Percentiles rank a stretch among this genome's conserved stretches.
phyloP scores from a whole-genome alignment of 2,888 invertebrate genomes.

The Macrophya annulata region DNA sequence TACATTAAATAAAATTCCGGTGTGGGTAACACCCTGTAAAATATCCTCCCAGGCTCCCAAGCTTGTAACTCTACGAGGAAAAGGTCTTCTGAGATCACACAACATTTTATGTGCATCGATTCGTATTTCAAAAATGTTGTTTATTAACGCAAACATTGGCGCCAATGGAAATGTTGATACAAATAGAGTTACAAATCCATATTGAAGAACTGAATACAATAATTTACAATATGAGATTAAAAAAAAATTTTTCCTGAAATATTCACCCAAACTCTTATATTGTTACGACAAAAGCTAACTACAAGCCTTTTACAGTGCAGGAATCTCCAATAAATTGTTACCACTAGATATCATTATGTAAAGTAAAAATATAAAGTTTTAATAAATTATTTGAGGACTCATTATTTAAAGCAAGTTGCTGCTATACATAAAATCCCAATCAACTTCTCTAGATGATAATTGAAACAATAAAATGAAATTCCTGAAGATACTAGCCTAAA shows the following conservation, averaged over 20 bases:
- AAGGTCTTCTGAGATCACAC: slow-evolving; percentile 43
- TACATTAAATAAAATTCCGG: slow-evolving; percentile 39
- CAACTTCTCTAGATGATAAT: neutral
- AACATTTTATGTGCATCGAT: slow-evolving; percentile 55
- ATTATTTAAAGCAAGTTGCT: neutral
- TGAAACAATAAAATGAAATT: neutral
- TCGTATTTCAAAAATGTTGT: slow-evolving; percentile 84
- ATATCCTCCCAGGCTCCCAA: slow-evolving; percentile 49
- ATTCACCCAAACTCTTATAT: too few species aligned
- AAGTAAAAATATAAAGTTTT: neutral
- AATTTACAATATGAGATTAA: slow-evolving; percentile 41
- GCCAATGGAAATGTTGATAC: slow-evolving; percentile 86
- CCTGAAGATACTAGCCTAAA: neutral
- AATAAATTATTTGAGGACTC: neutral
- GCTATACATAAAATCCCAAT: neutral
- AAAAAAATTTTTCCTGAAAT: too few species aligned
- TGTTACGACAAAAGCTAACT: too few species aligned
- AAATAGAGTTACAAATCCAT: slow-evolving; percentile 85
- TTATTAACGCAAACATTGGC: slow-evolving; percentile 84
- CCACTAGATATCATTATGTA: neutral
- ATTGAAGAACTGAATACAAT: slow-evolving; percentile 82
- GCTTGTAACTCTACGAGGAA: slow-evolving; percentile 42
- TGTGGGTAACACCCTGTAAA: slow-evolving; percentile 43
- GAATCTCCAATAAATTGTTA: neutral
- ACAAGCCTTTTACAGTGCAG: neutral